Percentiles rank a stretch among this genome's conserved stretches.
Conservation (phyloP, 1,140 invertebrate species). For the Drosophila lacteicornis region DNA sequence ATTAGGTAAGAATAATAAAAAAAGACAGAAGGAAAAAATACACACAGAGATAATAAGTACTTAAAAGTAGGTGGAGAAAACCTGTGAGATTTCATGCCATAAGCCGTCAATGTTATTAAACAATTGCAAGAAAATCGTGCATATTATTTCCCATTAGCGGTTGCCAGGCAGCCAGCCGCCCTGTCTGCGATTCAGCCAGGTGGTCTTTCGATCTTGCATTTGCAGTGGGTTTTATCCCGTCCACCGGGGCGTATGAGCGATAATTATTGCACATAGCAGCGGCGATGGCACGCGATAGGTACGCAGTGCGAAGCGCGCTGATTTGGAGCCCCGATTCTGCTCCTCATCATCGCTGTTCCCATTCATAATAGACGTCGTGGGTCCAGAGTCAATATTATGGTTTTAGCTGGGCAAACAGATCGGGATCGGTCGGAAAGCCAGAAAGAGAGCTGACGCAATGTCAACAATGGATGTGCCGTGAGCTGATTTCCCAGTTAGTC, state of each 20-base stretch:
- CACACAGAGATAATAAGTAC: conserved; percentile 19
- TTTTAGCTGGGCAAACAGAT: conserved; percentile 70
- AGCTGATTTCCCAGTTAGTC: conserved; percentile 51
- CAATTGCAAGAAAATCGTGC: conserved; percentile 75
- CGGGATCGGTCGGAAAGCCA: conserved; percentile 25
- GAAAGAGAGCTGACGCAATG: conserved; percentile 74
- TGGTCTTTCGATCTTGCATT: conserved; percentile 19
- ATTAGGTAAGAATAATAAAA: conserved; percentile 51
- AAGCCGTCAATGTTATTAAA: conserved; percentile 49
- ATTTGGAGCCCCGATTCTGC: conserved; percentile 38
- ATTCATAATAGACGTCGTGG: conserved; percentile 17
- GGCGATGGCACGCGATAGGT: no score
- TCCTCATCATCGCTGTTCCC: conserved; percentile 34
- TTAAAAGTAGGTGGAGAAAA: conserved; percentile 52
- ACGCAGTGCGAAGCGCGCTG: conserved; percentile 6
- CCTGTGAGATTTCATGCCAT: conserved; percentile 78
- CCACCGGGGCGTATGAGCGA: conserved; percentile 57
- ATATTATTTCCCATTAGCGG: conserved; percentile 56
- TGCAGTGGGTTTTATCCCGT: conserved; percentile 10
- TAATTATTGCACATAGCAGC: conserved; percentile 50
- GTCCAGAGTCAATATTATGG: conserved; percentile 71
- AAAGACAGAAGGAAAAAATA: conserved; percentile 2
- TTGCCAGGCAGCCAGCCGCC: conserved; percentile 44
- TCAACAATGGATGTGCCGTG: conserved; percentile 54
- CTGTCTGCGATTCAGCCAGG: conserved; percentile 18